Conservation (phyloP, 2,888 invertebrate species). For the Teleiodes luculella region DNA sequence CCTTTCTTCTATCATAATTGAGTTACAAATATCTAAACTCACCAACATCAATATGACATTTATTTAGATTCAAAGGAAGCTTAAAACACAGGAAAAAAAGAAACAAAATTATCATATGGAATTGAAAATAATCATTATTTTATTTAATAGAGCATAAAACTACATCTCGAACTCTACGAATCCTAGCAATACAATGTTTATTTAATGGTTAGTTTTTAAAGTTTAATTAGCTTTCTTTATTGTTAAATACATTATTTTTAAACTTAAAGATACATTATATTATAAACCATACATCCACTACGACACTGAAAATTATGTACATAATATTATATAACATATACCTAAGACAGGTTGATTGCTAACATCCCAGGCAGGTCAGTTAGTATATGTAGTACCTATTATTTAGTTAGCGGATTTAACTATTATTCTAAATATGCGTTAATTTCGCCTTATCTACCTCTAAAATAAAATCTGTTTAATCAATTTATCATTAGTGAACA, state of each 20-base stretch:
- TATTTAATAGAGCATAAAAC: no score
- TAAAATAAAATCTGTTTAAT: no score
- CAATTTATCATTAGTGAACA: no score
- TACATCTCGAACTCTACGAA: no score
- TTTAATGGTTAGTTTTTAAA: no score
- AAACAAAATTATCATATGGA: conserved; percentile 87
- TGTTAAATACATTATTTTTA: no score
- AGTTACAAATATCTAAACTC: no score
- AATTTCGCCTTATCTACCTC: conserved; percentile 80
- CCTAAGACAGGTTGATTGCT: conserved; percentile 64
- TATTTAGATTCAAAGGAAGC: no score
- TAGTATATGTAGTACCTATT: conserved; percentile 75
- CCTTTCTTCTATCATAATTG: no score
- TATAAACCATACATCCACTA: conserved; percentile 57
- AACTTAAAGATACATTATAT: conserved; percentile 43
- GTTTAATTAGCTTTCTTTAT: conserved; percentile 59
- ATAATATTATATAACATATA: conserved; percentile 46
- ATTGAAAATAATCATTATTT: conserved; percentile 88
- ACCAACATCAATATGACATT: no score
- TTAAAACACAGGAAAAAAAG: conserved; percentile 75
- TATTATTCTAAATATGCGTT: conserved; percentile 80
- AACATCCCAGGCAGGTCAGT: conserved; percentile 48
- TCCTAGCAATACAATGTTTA: conserved; percentile 80
- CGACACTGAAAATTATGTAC: conserved; percentile 72
- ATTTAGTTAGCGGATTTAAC: conserved; percentile 75